phyloP scores from a whole-genome alignment of 2,888 invertebrate genomes.

The Troides oblongomaculatus region DNA sequence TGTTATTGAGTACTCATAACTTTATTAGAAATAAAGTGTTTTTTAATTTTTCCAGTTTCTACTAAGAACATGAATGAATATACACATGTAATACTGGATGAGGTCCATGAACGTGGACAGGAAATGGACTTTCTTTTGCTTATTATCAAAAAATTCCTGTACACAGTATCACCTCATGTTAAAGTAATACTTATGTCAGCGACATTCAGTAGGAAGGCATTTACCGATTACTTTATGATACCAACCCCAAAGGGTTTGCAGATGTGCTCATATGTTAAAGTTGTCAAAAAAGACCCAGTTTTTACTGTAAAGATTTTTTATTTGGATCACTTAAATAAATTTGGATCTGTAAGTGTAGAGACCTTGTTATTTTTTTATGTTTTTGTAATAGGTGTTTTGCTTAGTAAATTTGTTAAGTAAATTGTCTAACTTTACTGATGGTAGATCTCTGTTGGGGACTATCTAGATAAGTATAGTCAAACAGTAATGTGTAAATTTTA shows the following conservation, averaged over 20 bases:
- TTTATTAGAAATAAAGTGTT: too few species aligned
- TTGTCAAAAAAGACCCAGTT: conserved; percentile 65
- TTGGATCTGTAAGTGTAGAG: conserved; percentile 65
- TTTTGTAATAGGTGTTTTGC: not conserved
- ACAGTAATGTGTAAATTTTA: too few species aligned
- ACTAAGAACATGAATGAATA: conserved; percentile 86
- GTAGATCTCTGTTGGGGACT: too few species aligned
- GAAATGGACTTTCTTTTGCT: conserved; percentile 95
- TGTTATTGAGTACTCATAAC: too few species aligned
- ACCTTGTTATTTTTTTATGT: not conserved
- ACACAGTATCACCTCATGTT: conserved; percentile 69
- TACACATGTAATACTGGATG: conserved; percentile 95
- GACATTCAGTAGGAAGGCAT: conserved; percentile 88
- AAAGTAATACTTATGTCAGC: conserved; percentile 93
- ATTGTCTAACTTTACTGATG: too few species aligned
- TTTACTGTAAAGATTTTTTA: conserved; percentile 83
- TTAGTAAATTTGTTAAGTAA: too few species aligned
- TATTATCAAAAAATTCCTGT: conserved; percentile 88
- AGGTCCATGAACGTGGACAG: conserved; percentile 95
- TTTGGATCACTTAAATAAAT: conserved; percentile 74
- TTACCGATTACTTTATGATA: conserved; percentile 83
- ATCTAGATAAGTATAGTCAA: too few species aligned
- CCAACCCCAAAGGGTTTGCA: conserved; percentile 49
- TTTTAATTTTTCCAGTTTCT: conserved; percentile 60
- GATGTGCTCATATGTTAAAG: conserved; percentile 65